Percentiles rank a stretch among this genome's conserved stretches.
phyloP scores from a whole-genome alignment of 2,797 vertebrate genomes.

The Oophaga sylvatica region DNA sequence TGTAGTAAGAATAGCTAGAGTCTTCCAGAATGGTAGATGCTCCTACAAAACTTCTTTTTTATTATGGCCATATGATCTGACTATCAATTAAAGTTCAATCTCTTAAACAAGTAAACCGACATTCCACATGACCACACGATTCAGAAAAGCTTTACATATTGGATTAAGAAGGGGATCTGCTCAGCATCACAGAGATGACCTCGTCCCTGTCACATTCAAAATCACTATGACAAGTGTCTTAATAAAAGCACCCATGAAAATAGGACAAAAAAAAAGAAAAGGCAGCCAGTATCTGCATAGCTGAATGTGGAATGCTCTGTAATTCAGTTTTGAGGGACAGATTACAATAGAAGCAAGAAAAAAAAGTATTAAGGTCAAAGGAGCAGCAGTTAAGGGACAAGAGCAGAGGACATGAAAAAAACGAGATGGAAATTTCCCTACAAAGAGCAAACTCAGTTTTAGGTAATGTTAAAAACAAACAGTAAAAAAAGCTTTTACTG shows the following conservation, averaged over 20 bases:
- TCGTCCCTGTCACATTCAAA: conserved; percentile 20
- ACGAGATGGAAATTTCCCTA: conserved; percentile 49
- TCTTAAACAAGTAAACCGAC: neutral
- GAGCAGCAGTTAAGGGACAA: conserved; percentile 42
- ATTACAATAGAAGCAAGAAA: conserved; percentile 27
- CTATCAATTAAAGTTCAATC: neutral
- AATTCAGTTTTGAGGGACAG: conserved; percentile 41
- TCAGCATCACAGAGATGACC: conserved; percentile 4
- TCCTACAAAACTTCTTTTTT: too few relatives aligned
- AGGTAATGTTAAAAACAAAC: conserved; percentile 46
- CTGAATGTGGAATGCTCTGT: conserved; percentile 33
- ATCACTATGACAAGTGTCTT: conserved; percentile 40
- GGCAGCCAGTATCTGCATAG: conserved; percentile 39
- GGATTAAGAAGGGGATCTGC: conserved; percentile 2
- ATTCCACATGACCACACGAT: neutral
- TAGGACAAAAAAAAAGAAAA: neutral
- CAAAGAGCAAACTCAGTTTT: conserved; percentile 40
- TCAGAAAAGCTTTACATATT: neutral
- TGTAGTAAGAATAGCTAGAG: too few relatives aligned
- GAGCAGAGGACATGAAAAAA: conserved; percentile 43
- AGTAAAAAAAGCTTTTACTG: conserved; percentile 50
- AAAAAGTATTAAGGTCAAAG: conserved; percentile 35
- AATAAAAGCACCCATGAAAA: conserved; percentile 41
- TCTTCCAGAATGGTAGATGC: too few relatives aligned
- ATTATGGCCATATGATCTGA: neutral